Conservation (phyloP, 2,797 vertebrate genomes). For the Danio tinwini region DNA sequence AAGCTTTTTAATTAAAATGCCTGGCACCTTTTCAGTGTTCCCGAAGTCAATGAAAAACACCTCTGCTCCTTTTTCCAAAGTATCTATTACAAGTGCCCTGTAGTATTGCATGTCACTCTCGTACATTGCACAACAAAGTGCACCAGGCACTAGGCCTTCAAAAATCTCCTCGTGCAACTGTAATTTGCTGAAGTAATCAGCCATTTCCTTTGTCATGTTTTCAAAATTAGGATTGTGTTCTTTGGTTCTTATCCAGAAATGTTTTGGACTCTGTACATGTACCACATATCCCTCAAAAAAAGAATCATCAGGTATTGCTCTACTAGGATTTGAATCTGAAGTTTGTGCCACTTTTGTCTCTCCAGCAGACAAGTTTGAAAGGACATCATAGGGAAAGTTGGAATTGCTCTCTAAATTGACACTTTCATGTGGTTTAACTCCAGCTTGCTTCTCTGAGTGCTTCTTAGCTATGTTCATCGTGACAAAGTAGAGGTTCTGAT, state of each 20-base stretch:
- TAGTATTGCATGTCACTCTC: constrained; percentile 86
- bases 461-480: constrained; percentile 68
- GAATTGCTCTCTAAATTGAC: constrained; percentile 13
- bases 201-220: constrained; percentile 80
- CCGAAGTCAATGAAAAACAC: constrained; percentile 93
- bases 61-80: constrained; percentile 71
- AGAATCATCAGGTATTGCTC: constrained; percentile 73
- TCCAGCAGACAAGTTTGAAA: constrained; percentile 29
- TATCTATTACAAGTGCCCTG: constrained; percentile 81
- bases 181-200: constrained; percentile 71
- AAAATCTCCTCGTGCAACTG: constrained; percentile 81
- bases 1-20: constrained; percentile 83
- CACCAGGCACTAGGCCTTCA: constrained; percentile 79
- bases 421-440: constrained; percentile 26
- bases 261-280: constrained; percentile 81
- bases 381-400: constrained; percentile 16
- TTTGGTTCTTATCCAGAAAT: constrained; percentile 87
- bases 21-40: constrained; percentile 86
- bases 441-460: constrained; percentile 5
- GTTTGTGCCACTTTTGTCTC: constrained; percentile 57
- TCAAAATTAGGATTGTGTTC: constrained; percentile 81
- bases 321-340: constrained; percentile 63
- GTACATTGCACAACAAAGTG: constrained; percentile 88
- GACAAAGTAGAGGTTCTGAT: constrained; percentile 79
- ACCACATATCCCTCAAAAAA: constrained; percentile 80